phyloP scores from a whole-genome alignment of 2,113 vertebrate genomes.

The Catharus bicknelli region DNA sequence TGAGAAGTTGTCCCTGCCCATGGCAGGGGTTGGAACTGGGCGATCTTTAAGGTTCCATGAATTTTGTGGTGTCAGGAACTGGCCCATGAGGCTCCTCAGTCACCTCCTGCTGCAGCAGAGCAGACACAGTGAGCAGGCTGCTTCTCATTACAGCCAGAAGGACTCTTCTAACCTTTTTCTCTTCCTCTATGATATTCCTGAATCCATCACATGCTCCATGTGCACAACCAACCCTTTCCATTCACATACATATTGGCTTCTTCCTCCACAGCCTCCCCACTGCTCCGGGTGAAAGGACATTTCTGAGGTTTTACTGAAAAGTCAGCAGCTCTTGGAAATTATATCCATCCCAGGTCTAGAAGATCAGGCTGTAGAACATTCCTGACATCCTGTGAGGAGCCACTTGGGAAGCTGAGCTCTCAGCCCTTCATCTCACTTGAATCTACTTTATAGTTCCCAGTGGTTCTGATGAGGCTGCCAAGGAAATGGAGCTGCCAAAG shows the following conservation, averaged over 20 bases:
- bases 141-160: not conserved
- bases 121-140: not conserved
- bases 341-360: not conserved
- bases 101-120: not conserved
- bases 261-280: not conserved
- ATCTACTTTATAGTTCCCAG: conserved; percentile 14
- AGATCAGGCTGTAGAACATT: conserved; percentile 12
- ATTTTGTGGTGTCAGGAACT: not conserved
- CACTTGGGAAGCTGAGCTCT: not conserved
- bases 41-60: not conserved
- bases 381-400: not conserved
- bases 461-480: conserved; percentile 54
- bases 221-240: not conserved
- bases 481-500: conserved; percentile 32
- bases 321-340: not conserved
- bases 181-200: not conserved
- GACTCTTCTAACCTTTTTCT: not conserved
- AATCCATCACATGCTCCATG: not conserved
- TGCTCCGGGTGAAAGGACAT: not conserved
- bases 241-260: not conserved
- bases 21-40: not conserved
- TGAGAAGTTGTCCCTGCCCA: not conserved
- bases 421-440: conserved; percentile 9
- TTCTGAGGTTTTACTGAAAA: not conserved
- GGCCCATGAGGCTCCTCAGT: not conserved